These are phyloP conservation scores for Tetragonula carbonaria DNA, from an alignment of 2,888 invertebrate species.

Conservation along the genomic window DNA sequence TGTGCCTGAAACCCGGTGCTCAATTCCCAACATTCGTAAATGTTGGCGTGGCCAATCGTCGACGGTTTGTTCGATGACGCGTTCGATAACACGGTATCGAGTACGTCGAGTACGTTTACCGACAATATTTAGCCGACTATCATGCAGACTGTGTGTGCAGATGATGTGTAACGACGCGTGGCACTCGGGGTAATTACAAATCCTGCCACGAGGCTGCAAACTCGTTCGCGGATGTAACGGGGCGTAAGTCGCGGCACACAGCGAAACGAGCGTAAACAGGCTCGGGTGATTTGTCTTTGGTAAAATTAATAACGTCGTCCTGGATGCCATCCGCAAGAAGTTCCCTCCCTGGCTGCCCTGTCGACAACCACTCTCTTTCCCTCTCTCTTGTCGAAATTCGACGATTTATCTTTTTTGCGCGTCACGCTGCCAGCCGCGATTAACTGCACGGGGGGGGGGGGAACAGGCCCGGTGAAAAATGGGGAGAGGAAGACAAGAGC, in stretches of 20 bases:
- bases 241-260: slow-evolving; percentile 4
- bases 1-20: background rate
- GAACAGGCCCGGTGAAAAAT: background rate
- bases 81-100: slow-evolving; percentile 12
- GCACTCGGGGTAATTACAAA: slow-evolving; percentile 16
- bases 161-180: slow-evolving; percentile 9
- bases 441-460: background rate
- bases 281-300: slow-evolving; percentile 29
- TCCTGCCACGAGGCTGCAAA: slow-evolving; percentile 13
- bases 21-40: background rate
- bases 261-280: slow-evolving; percentile 12
- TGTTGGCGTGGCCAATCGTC: background rate
- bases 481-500: background rate
- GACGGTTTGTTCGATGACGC: background rate
- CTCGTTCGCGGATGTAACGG: slow-evolving; percentile 3
- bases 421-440: background rate
- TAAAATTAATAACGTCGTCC: slow-evolving; percentile 36
- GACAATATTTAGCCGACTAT: slow-evolving; percentile 19
- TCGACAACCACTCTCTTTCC: background rate
- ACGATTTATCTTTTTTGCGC: slow-evolving; percentile 26
- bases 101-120: slow-evolving; percentile 4
- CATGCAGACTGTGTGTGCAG: background rate
- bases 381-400: slow-evolving; percentile 4
- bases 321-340: slow-evolving; percentile 6
- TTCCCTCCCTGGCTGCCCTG: slow-evolving; percentile 1